A percentile compares a stretch with the other conserved stretches of the same genome.
phyloP scores from a whole-genome alignment of 2,888 invertebrate species.

The Lepidocyrtoides sp. region DNA sequence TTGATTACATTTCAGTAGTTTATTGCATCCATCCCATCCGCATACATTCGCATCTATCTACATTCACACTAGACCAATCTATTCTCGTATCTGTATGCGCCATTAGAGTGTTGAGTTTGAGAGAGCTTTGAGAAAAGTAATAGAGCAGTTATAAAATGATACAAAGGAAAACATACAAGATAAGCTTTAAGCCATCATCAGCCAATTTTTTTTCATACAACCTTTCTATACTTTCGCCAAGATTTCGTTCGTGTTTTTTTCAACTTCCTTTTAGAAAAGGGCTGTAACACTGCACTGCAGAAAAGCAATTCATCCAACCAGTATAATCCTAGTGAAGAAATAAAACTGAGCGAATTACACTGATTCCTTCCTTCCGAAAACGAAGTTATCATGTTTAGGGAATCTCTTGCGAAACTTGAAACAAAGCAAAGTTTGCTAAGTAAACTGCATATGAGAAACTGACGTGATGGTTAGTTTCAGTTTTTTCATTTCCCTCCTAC shows the following conservation, averaged over 20 bases:
- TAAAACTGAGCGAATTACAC: slow-evolving; percentile 32
- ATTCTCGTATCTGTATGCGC: background rate
- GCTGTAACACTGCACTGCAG: background rate
- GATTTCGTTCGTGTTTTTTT: background rate
- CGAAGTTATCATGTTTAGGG: background rate
- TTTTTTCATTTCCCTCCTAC: background rate
- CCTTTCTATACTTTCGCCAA: background rate
- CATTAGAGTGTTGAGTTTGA: slow-evolving; percentile 43
- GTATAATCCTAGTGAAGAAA: slow-evolving; percentile 55
- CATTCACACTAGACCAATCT: too few species aligned
- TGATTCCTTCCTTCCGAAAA: background rate
- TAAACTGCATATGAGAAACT: background rate
- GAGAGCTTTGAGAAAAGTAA: slow-evolving; percentile 24
- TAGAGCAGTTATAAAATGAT: slow-evolving; percentile 4
- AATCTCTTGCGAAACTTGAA: slow-evolving; percentile 37
- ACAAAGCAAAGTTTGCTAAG: too few species aligned
- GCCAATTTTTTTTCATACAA: slow-evolving; percentile 26
- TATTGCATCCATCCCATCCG: slow-evolving; percentile 28
- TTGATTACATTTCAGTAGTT: slow-evolving; percentile 74
- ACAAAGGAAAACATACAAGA: background rate
- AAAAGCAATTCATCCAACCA: slow-evolving; percentile 47
- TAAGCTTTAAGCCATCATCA: slow-evolving; percentile 50
- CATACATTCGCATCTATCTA: slow-evolving; percentile 5
- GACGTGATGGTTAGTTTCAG: slow-evolving; percentile 2
- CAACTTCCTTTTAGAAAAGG: too few species aligned